phyloP scores from a whole-genome alignment of 2,113 vertebrate species.

The Pterocles burchelli region DNA sequence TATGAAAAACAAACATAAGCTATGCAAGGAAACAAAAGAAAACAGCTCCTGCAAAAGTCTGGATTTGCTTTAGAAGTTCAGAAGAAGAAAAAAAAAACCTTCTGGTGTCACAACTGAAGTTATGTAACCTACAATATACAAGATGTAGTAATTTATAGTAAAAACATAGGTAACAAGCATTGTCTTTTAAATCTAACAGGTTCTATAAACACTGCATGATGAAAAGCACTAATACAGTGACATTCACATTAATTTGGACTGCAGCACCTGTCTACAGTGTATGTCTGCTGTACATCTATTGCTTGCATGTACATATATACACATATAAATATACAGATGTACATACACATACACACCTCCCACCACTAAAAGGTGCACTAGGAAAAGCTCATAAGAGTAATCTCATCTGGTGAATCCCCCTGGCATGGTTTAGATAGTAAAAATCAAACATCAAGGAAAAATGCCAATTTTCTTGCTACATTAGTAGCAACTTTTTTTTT shows the following conservation, averaged over 20 bases:
- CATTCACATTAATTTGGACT: background rate
- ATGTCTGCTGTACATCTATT: background rate
- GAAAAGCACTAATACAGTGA: background rate
- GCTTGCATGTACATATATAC: background rate
- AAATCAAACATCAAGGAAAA: background rate
- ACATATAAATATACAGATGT: background rate
- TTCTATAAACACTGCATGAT: background rate
- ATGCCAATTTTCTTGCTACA: background rate
- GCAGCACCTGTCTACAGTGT: background rate
- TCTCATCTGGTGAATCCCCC: background rate
- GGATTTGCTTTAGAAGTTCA: background rate
- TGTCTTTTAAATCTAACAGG: background rate
- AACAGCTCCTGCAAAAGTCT: background rate
- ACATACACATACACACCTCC: background rate
- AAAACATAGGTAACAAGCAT: background rate
- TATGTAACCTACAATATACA: background rate
- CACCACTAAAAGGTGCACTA: background rate
- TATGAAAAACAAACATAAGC: background rate
- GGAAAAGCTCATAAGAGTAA: background rate
- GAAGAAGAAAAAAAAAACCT: background rate
- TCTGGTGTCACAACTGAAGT: fast-evolving
- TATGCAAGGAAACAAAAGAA: background rate
- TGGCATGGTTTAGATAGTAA: background rate
- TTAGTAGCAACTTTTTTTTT: background rate
- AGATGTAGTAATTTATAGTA: background rate